A percentile compares a stretch with the other conserved stretches of the same genome.
Conservation (phyloP, 2,113 vertebrate genomes). For the Hydrolagus affinis region DNA sequence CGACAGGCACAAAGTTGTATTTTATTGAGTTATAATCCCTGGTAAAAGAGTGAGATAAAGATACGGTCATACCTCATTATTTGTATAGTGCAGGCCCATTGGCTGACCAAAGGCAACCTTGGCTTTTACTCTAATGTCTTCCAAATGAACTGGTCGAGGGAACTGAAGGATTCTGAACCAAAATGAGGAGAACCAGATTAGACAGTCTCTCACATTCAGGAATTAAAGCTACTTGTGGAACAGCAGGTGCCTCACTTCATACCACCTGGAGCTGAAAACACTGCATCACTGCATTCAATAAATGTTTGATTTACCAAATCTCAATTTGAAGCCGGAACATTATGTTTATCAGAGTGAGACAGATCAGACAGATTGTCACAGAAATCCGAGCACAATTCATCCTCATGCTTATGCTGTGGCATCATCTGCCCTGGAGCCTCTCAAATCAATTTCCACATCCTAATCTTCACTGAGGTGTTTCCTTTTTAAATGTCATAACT, state of each 20-base stretch:
- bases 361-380: too few relatives aligned
- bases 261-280: background rate
- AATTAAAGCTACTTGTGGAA: background rate
- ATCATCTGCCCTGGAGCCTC: too few relatives aligned
- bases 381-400: too few relatives aligned
- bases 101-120: slow-evolving; percentile 88
- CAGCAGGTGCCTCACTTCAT: background rate
- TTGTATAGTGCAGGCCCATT: slow-evolving; percentile 97
- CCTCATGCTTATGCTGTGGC: too few relatives aligned
- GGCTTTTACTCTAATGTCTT: slow-evolving; percentile 81
- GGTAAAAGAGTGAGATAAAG: background rate
- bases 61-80: slow-evolving; percentile 79
- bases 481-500: too few relatives aligned
- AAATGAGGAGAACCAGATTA: background rate
- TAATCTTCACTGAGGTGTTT: too few relatives aligned
- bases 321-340: too few relatives aligned
- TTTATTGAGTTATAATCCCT: too few relatives aligned
- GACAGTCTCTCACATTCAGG: background rate
- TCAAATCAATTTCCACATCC: too few relatives aligned
- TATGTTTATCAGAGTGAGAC: too few relatives aligned
- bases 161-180: slow-evolving; percentile 82
- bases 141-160: slow-evolving; percentile 82
- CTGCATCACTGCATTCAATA: background rate
- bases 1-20: background rate
- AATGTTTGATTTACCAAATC: too few relatives aligned